A percentile compares a stretch with the other conserved stretches of the same genome.
phyloP scores from a whole-genome alignment of 2,113 vertebrate genomes.

The Herpetotheres cachinnans region DNA sequence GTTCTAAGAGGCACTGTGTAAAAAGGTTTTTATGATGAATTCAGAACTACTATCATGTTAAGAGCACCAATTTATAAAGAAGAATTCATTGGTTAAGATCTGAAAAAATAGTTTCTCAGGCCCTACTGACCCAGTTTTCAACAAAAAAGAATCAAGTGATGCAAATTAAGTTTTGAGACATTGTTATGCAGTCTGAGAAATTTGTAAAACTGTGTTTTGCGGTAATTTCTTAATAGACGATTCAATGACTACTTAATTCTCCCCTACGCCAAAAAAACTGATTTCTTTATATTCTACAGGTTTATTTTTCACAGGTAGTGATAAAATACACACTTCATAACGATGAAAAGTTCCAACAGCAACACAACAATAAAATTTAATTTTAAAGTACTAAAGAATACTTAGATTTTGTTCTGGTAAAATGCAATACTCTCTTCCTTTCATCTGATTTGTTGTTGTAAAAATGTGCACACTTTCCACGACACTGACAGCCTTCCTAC shows the following conservation, averaged over 20 bases:
- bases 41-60: conserved; percentile 88
- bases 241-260: conserved; percentile 71
- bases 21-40: conserved; percentile 87
- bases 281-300: conserved; percentile 53
- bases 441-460: conserved; percentile 10
- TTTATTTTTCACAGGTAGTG: conserved; percentile 66
- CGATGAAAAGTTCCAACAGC: neutral
- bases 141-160: conserved; percentile 81
- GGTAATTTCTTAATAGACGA: conserved; percentile 74
- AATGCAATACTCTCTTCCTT: neutral
- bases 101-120: conserved; percentile 87
- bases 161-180: conserved; percentile 82
- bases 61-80: conserved; percentile 88
- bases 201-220: conserved; percentile 74
- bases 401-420: neutral
- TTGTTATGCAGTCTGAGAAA: conserved; percentile 76
- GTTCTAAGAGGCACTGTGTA: conserved; percentile 81
- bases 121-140: conserved; percentile 84
- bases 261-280: conserved; percentile 4
- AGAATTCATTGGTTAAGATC: conserved; percentile 84
- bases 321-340: conserved; percentile 44
- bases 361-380: neutral
- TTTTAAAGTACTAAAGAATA: neutral
- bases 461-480: neutral
- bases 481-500: neutral